These are phyloP conservation scores for Hiodon alosoides DNA, from an alignment of 2,113 vertebrate species.

Conservation along the genomic window DNA sequence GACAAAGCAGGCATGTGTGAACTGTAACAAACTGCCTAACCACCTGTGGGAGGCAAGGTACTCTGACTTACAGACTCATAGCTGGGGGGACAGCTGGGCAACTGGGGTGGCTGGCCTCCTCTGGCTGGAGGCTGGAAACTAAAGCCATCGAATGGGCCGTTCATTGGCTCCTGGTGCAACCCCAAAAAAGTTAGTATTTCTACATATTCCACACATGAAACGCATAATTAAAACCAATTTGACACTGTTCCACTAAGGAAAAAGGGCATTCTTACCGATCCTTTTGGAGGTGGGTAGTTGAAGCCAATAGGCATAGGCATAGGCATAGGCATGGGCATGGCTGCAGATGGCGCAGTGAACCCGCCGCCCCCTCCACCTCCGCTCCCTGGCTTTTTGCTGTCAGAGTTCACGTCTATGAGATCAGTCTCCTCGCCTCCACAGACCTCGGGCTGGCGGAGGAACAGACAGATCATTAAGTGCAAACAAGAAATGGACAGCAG, in stretches of 20 bases:
- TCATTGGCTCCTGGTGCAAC: slow-evolving; percentile 69
- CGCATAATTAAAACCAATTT: neutral
- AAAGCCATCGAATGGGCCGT: slow-evolving; percentile 74
- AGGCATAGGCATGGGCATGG: slow-evolving; percentile 72
- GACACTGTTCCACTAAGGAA: neutral
- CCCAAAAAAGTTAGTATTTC: too few relatives aligned
- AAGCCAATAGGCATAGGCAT: slow-evolving; percentile 79
- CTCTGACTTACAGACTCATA: slow-evolving; percentile 91
- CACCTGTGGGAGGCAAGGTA: slow-evolving; percentile 39
- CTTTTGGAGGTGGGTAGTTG: slow-evolving; percentile 77
- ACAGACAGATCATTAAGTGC: neutral
- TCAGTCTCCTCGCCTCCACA: slow-evolving; percentile 77
- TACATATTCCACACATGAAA: neutral
- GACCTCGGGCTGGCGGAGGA: slow-evolving; percentile 74
- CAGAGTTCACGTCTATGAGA: slow-evolving; percentile 83
- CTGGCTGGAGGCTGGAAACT: slow-evolving; percentile 74
- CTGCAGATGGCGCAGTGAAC: slow-evolving; percentile 66
- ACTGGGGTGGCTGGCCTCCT: slow-evolving; percentile 79
- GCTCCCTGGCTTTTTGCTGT: slow-evolving; percentile 77
- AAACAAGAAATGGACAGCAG: neutral
- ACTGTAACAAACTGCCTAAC: slow-evolving; percentile 52
- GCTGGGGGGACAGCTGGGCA: slow-evolving; percentile 71
- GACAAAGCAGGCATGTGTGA: slow-evolving; percentile 33
- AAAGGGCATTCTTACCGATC: slow-evolving; percentile 67
- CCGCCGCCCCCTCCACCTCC: slow-evolving; percentile 64